Evolutionary conservation across 2,797 vertebrate species (phyloP).

Genomic region (Graptemys geographica): DNA sequence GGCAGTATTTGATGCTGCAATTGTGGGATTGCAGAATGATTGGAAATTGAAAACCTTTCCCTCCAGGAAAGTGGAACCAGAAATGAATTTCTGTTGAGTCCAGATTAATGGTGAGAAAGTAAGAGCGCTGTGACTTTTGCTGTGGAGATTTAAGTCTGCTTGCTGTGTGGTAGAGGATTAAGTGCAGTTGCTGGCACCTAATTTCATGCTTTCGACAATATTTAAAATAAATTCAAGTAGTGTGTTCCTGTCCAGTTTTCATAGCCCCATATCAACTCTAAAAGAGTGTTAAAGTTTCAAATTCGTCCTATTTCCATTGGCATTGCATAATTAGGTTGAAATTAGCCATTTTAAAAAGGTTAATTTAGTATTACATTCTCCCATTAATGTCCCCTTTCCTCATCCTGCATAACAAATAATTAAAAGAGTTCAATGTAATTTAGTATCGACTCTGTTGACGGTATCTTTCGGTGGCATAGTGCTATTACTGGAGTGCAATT

Average conservation of each 20-base stretch:
- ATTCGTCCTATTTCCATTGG: not conserved
- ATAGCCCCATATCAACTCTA: not conserved
- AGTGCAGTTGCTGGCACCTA: not conserved
- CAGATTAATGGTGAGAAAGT: not conserved
- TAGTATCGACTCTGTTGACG: not conserved
- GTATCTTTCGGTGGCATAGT: not conserved
- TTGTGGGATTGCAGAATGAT: not conserved
- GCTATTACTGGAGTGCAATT: not conserved
- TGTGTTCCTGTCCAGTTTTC: not conserved
- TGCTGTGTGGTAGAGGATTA: not conserved
- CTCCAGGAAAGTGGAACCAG: not conserved
- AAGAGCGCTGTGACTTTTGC: not conserved
- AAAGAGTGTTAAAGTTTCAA: not conserved
- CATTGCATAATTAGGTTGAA: not conserved
- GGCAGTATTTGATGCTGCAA: no score
- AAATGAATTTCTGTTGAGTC: not conserved
- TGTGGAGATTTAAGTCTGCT: not conserved
- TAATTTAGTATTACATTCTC: not conserved
- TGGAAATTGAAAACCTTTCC: not conserved
- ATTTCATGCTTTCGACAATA: not conserved
- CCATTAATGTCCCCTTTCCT: not conserved
- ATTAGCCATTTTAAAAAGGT: not conserved
- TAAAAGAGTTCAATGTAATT: not conserved
- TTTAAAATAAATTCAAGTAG: not conserved
- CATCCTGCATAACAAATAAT: not conserved